These are phyloP conservation scores for Branchellion lobata DNA, from an alignment of 2,888 invertebrate species.

Conservation along the genomic window DNA sequence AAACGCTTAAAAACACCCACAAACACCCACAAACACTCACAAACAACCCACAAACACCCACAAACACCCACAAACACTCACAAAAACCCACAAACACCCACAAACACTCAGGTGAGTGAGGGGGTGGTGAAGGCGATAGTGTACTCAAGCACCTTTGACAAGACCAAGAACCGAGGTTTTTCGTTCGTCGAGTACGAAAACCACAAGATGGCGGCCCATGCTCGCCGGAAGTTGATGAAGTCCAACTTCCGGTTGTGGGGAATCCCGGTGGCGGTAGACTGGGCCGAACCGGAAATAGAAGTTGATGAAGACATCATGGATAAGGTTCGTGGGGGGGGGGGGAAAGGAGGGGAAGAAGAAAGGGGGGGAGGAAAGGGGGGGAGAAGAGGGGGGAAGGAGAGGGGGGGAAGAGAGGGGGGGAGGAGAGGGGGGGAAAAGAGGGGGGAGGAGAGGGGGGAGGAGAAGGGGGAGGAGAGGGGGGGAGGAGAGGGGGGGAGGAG, in stretches of 20 bases:
- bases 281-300: constrained; percentile 80
- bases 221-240: constrained; percentile 65
- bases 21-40: no score
- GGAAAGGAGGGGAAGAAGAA: no score
- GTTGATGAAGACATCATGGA: constrained; percentile 74
- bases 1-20: no score
- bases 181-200: constrained; percentile 79
- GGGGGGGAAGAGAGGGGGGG: no score
- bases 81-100: no score
- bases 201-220: constrained; percentile 69
- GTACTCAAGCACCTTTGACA: constrained; percentile 69
- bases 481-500: no score
- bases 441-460: neutral
- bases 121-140: constrained; percentile 70
- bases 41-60: no score
- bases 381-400: no score
- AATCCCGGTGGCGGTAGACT: constrained; percentile 76
- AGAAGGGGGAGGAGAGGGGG: no score
- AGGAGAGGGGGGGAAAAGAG: neutral
- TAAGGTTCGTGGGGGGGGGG: constrained; percentile 57
- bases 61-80: no score
- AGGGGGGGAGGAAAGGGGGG: no score
- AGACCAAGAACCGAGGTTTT: constrained; percentile 72
- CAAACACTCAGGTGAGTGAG: constrained; percentile 68
- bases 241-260: constrained; percentile 69